These are phyloP conservation scores for Brachionus sp. DNA, from an alignment of 1,140 invertebrate genomes.

Conservation along the genomic window DNA sequence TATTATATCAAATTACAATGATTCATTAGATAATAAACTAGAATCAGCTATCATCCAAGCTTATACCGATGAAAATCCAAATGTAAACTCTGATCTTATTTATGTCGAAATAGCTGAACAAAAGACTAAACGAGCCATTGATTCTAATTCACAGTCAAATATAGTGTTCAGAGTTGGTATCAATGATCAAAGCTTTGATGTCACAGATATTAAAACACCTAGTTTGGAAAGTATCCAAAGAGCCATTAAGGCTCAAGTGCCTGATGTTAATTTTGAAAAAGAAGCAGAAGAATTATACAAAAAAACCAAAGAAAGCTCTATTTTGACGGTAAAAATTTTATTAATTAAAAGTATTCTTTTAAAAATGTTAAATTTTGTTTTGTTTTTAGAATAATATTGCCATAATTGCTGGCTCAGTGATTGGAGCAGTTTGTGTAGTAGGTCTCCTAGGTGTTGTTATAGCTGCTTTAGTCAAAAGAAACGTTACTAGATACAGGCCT, in stretches of 20 bases:
- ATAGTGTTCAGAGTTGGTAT: background rate
- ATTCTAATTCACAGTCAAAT: background rate
- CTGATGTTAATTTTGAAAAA: conserved; percentile 8
- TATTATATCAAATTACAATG: background rate
- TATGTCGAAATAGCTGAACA: background rate
- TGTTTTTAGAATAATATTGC: conserved; percentile 31
- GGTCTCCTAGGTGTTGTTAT: conserved; percentile 6
- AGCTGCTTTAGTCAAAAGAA: conserved; percentile 3
- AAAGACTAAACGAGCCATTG: background rate
- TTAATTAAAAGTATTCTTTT: background rate
- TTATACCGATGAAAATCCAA: background rate
- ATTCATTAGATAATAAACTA: background rate
- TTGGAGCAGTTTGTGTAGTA: conserved; percentile 10
- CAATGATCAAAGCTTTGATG: background rate
- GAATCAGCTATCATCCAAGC: background rate
- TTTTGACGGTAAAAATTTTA: background rate
- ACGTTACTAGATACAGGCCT: background rate
- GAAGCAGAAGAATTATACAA: background rate
- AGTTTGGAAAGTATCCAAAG: background rate
- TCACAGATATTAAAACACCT: background rate
- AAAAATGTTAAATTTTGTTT: background rate
- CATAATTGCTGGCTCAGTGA: background rate
- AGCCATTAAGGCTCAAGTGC: conserved; percentile 10
- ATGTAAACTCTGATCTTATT: background rate
- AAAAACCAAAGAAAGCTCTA: background rate